phyloP scores from a whole-genome alignment of 1,140 invertebrate species.

The Venustaconcha ellipsiformis region DNA sequence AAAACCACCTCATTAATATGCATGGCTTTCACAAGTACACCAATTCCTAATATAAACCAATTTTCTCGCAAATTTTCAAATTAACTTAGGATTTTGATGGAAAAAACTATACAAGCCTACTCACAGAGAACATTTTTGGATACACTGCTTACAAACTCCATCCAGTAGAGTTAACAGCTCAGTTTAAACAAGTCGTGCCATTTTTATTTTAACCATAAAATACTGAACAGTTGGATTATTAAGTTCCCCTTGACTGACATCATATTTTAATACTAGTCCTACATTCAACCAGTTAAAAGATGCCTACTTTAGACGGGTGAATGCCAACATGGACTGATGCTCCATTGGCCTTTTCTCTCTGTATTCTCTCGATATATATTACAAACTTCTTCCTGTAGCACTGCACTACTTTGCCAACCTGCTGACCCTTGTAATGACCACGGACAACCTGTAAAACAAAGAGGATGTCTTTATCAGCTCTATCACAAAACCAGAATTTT shows the following conservation, averaged over 20 bases:
- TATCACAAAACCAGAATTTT: too few species aligned
- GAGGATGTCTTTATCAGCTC: too few species aligned
- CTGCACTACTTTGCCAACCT: conserved; percentile 98
- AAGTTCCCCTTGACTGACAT: background rate
- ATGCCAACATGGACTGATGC: conserved; percentile 98
- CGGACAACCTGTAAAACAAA: conserved; percentile 82
- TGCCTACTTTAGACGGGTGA: conserved; percentile 94
- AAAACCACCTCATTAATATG: conserved; percentile 1
- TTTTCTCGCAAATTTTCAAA: too few species aligned
- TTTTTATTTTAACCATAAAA: background rate
- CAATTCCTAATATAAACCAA: background rate
- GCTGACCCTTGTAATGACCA: conserved; percentile 99
- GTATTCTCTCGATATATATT: conserved; percentile 98
- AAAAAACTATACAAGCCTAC: too few species aligned
- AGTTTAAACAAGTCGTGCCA: too few species aligned
- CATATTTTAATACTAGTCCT: background rate
- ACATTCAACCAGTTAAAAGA: background rate
- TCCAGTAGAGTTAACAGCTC: too few species aligned
- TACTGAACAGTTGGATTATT: background rate
- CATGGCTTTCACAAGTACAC: background rate
- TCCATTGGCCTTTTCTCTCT: conserved; percentile 98
- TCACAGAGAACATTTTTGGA: background rate
- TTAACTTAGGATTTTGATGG: too few species aligned
- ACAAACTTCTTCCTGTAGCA: conserved; percentile 99
- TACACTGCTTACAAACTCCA: background rate